Evolutionary conservation across 2,888 invertebrate species (phyloP), one percentile per base, ranked within the genome.

Genomic region (Phlogophora meticulosa): DNA sequence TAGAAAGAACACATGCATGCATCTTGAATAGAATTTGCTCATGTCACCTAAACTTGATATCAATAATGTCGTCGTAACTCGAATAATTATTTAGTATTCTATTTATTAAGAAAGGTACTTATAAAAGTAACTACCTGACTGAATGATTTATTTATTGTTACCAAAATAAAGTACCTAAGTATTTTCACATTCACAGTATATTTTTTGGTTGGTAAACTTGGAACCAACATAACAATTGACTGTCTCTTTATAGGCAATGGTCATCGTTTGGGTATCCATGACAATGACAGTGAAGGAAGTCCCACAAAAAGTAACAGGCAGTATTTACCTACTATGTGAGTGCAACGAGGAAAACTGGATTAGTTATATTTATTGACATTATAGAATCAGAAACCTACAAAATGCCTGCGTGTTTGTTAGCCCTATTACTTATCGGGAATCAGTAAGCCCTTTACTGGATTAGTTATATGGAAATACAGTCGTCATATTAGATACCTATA

Each of bases 391-490:
- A 82, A 85, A 75, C 85, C 84, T 55, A 74, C 60, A 62, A 80
- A 84, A 71, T 80, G 83, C 76, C 17, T 7, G 67, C 65, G 36
- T 45, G 53, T 49, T 58, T 46, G n/a, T n/a, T n/a, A n/a, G 62
- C 62, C 58, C 38, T 69, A 59, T 51, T 53, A 72, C 28, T 64
- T 64, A 70, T 64, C 68, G 52, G 74, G 73, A 79, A 71, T 67
- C 62, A 53, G 45, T 83, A 87, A 89, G 85, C 80, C 84, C 71
- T 86, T 88, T 86, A 90, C 82, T 73, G 86, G 87, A 88, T 90
- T 89, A 88, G 58, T 34, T 43, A 45, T 32, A 28, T n/a, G 13
- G n/a, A 43, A 9, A 32, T 34, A 60, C 46, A 36, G 55, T 46
- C 42, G 36, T 45, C 34, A 43, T 43, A 34, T 43, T 24, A 20